Conservation (phyloP, 2,113 vertebrate species). For the Varanus salvator region DNA sequence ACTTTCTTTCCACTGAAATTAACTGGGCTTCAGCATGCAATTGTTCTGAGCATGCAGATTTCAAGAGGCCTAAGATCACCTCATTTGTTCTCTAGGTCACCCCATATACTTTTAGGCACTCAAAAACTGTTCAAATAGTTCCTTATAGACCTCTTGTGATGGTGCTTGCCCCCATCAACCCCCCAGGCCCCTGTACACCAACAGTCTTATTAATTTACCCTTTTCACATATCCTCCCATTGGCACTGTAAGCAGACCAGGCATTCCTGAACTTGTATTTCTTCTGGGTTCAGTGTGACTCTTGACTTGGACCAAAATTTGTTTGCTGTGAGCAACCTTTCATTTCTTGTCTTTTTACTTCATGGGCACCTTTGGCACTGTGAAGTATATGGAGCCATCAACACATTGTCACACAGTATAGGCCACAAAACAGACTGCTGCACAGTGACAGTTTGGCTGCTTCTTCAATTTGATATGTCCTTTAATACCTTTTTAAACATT, state of each 20-base stretch:
- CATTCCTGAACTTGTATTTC: neutral
- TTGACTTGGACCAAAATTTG: neutral
- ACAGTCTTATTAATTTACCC: neutral
- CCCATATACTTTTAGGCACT: neutral
- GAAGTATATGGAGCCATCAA: conserved; percentile 21
- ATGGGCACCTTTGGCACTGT: conserved; percentile 2
- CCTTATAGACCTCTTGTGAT: neutral
- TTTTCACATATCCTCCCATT: neutral
- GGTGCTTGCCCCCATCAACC: neutral
- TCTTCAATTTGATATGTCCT: conserved; percentile 15
- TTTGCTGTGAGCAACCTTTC: neutral
- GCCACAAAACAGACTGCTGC: neutral
- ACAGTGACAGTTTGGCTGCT: neutral
- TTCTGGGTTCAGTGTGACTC: neutral
- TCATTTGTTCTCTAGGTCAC: neutral
- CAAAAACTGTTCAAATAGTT: neutral
- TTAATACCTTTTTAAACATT: conserved; percentile 21
- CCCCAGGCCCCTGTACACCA: neutral
- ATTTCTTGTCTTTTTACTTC: neutral
- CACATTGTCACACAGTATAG: conserved; percentile 9
- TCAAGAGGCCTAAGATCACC: neutral
- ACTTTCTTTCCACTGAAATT: neutral
- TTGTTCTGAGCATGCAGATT: neutral
- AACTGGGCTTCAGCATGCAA: neutral
- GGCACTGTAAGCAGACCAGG: neutral